A percentile compares a stretch with the other conserved stretches of the same genome.
These are phyloP conservation scores for Protomyctophum bolini DNA, from an alignment of 2,113 vertebrate genomes.

Conservation along the genomic window DNA sequence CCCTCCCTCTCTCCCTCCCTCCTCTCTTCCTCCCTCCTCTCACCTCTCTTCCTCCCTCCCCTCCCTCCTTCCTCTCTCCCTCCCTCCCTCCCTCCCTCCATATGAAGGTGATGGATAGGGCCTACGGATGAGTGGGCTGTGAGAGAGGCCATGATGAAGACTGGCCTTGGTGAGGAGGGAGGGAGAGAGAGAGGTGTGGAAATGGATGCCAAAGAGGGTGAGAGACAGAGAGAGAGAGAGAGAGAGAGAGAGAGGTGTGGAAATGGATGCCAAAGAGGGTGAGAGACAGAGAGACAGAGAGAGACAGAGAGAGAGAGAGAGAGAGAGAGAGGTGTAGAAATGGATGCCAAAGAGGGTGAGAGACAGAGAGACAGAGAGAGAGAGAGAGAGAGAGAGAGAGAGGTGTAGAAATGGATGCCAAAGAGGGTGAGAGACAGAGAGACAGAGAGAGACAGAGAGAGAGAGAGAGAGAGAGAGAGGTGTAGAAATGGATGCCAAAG, in stretches of 20 bases:
- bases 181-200: slow-evolving; percentile 3
- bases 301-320: slow-evolving; percentile 3
- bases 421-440: too few species aligned
- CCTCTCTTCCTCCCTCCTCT: not conserved
- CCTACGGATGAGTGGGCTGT: slow-evolving; percentile 70
- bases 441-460: slow-evolving; percentile 38
- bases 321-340: not conserved
- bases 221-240: slow-evolving; percentile 40
- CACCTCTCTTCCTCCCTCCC: too few species aligned
- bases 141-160: slow-evolving; percentile 63
- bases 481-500: not conserved
- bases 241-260: slow-evolving; percentile 30
- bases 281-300: too few species aligned
- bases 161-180: slow-evolving; percentile 67
- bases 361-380: slow-evolving; percentile 39
- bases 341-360: slow-evolving; percentile 14
- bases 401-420: too few species aligned
- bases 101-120: slow-evolving; percentile 76
- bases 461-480: not conserved
- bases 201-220: slow-evolving; percentile 20
- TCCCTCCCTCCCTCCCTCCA: slow-evolving; percentile 14
- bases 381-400: slow-evolving; percentile 32
- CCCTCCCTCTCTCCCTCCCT: slow-evolving; percentile 20
- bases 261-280: too few species aligned
- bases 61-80: not conserved